Conservation (phyloP, 2,797 vertebrate species). For the Thunnus albacares region DNA sequence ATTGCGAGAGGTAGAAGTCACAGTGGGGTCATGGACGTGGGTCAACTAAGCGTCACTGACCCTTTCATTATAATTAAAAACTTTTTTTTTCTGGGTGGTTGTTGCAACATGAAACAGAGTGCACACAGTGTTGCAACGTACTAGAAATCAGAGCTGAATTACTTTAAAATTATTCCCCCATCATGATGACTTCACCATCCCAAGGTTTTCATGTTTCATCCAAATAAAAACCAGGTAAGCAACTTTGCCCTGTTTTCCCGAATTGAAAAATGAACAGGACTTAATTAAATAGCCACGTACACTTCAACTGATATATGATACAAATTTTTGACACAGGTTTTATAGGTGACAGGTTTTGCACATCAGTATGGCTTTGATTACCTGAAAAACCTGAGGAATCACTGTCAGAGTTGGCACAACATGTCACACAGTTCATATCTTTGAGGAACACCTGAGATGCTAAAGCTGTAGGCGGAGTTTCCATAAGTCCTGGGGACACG, state of each 20-base stretch:
- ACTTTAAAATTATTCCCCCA: background rate
- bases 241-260: background rate
- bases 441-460: background rate
- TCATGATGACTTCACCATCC: conserved; percentile 10
- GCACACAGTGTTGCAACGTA: background rate
- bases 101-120: background rate
- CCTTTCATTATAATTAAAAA: background rate
- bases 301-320: background rate
- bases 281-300: background rate
- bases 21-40: background rate
- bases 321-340: background rate
- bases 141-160: background rate
- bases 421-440: background rate
- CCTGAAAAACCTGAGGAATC: background rate
- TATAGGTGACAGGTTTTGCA: background rate
- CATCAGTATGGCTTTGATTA: background rate
- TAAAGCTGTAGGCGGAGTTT: conserved; percentile 3
- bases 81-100: background rate
- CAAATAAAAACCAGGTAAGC: background rate
- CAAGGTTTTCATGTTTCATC: conserved; percentile 4
- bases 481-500: conserved; percentile 3
- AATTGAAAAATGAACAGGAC: background rate
- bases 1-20: background rate
- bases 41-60: background rate
- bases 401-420: background rate